These are phyloP conservation scores for Brassicogethes aeneus DNA, from an alignment of 2,888 invertebrate species.

Conservation along the genomic window DNA sequence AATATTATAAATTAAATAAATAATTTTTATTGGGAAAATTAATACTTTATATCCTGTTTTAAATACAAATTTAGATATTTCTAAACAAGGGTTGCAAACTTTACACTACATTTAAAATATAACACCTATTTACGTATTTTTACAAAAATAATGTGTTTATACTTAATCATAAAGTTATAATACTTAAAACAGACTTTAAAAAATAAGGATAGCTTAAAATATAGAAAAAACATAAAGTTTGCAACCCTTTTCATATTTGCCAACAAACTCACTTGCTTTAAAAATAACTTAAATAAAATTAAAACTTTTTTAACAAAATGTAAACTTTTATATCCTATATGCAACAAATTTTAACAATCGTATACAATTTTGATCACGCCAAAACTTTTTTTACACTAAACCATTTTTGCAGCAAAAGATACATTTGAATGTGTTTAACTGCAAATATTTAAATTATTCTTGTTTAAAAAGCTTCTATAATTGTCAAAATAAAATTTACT, in stretches of 20 bases:
- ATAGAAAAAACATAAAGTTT: no score
- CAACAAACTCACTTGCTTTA: conserved; percentile 3
- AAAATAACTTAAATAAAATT: not conserved
- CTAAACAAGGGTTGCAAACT: not conserved
- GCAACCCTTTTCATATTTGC: no score
- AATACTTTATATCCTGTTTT: not conserved
- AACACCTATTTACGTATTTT: not conserved
- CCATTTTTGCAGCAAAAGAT: no score
- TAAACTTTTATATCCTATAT: no score
- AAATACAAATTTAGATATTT: not conserved
- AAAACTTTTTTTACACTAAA: conserved; percentile 2
- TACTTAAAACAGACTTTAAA: no score
- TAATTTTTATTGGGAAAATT: not conserved
- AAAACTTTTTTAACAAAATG: not conserved
- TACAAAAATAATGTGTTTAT: not conserved
- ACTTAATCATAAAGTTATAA: not conserved
- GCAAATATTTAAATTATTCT: no score
- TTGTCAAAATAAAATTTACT: not conserved
- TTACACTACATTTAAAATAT: not conserved
- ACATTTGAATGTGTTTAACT: no score
- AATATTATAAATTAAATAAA: not conserved
- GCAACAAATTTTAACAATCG: not conserved
- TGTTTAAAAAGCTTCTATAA: conserved; percentile 7
- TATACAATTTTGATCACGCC: conserved; percentile 5
- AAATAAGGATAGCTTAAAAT: no score